phyloP scores from a whole-genome alignment of 2,113 vertebrate species.

The Notothenia rossii region DNA sequence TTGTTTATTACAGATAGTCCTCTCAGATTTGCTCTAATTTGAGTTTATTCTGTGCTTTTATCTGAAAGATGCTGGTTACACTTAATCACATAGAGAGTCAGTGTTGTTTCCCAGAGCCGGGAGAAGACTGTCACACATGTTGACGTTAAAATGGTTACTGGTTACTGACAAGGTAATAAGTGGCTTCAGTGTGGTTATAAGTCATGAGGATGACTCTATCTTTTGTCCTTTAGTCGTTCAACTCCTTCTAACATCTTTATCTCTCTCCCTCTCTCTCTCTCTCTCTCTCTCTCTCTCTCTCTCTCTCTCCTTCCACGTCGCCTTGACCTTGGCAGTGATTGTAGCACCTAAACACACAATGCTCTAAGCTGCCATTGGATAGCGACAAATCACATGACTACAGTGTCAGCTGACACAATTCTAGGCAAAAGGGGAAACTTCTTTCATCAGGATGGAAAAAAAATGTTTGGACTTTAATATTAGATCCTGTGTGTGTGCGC shows the following conservation, averaged over 20 bases:
- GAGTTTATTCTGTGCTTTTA: background rate
- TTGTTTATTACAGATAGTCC: background rate
- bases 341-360: conserved; percentile 61
- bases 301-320: conserved; percentile 48
- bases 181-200: conserved; percentile 46
- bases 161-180: conserved; percentile 54
- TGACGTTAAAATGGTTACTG: conserved; percentile 58
- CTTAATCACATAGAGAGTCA: conserved; percentile 37
- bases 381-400: conserved; percentile 67
- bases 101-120: conserved; percentile 36
- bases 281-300: background rate
- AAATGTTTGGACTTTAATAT: conserved; percentile 44
- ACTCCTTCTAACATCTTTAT: conserved; percentile 17
- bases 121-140: conserved; percentile 43
- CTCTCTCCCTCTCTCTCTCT: background rate
- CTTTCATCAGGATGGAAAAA: conserved; percentile 62
- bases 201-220: conserved; percentile 51
- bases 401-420: conserved; percentile 74
- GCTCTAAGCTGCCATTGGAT: conserved; percentile 52
- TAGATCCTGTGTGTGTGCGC: conserved; percentile 28
- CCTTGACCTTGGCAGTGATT: conserved; percentile 77
- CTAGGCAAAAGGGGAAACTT: conserved; percentile 76
- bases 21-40: background rate
- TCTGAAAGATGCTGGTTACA: background rate
- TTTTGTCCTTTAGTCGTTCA: background rate